These are phyloP conservation scores for Caenorhabditis uteleia DNA, from an alignment of 2,888 invertebrate genomes.

Conservation along the genomic window DNA sequence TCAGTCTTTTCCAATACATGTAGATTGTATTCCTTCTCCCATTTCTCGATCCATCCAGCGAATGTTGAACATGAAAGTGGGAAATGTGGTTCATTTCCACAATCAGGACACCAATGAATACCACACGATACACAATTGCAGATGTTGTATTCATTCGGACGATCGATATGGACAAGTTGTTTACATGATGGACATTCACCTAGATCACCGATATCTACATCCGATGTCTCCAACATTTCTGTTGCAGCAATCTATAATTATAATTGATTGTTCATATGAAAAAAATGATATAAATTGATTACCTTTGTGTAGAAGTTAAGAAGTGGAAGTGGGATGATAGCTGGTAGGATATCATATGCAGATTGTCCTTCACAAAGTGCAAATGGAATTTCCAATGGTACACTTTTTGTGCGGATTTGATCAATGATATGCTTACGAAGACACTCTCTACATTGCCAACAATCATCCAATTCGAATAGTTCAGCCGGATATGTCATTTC, in stretches of 20 bases:
- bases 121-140: slow-evolving; percentile 40
- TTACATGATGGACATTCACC: slow-evolving; percentile 46
- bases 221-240: slow-evolving; percentile 21
- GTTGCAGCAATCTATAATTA: slow-evolving; percentile 25
- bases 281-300: background rate
- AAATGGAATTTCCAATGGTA: slow-evolving; percentile 45
- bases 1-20: slow-evolving; percentile 27
- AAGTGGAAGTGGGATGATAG: slow-evolving; percentile 44
- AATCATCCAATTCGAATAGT: slow-evolving; percentile 54
- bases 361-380: slow-evolving; percentile 37
- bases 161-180: slow-evolving; percentile 36
- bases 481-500: slow-evolving; percentile 30
- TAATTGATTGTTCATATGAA: too few relatives aligned
- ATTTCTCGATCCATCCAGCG: slow-evolving; percentile 46
- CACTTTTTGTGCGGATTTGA: slow-evolving; percentile 31
- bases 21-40: slow-evolving; percentile 41
- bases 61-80: slow-evolving; percentile 50
- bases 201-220: slow-evolving; percentile 30
- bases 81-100: slow-evolving; percentile 54
- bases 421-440: slow-evolving; percentile 32
- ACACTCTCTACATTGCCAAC: slow-evolving; percentile 53
- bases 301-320: slow-evolving; percentile 47
- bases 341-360: slow-evolving; percentile 41
- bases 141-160: slow-evolving; percentile 16
- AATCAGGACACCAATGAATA: slow-evolving; percentile 51